Percentiles rank a stretch among this genome's conserved stretches.
phyloP scores from a whole-genome alignment of 2,113 vertebrate genomes.

The Podilymbus podiceps region DNA sequence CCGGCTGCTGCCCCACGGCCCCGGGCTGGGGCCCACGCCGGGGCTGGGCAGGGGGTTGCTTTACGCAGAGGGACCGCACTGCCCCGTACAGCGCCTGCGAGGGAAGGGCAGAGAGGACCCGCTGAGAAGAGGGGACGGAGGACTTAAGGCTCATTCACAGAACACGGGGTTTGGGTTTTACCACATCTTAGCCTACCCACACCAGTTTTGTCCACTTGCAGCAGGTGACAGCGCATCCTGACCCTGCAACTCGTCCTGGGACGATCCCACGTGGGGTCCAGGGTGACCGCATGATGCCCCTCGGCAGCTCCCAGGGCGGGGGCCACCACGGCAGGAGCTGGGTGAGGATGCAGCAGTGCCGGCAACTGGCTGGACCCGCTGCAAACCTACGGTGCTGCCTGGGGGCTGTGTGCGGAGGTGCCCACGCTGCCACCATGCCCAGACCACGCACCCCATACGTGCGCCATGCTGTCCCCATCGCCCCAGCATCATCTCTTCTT shows the following conservation, averaged over 20 bases:
- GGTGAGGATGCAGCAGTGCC: accelerated
- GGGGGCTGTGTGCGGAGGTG: background rate
- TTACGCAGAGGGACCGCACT: background rate
- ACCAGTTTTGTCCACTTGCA: background rate
- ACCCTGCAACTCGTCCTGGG: background rate
- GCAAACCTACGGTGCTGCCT: background rate
- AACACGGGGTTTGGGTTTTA: background rate
- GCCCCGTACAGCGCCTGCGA: accelerated
- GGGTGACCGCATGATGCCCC: accelerated
- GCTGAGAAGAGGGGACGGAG: background rate
- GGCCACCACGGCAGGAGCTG: background rate
- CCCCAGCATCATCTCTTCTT: accelerated
- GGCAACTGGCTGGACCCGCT: accelerated
- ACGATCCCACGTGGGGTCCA: background rate
- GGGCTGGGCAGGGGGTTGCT: background rate
- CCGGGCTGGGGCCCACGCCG: accelerated
- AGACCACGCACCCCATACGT: accelerated
- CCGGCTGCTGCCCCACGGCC: accelerated
- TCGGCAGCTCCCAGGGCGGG: background rate
- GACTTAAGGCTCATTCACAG: too few relatives aligned
- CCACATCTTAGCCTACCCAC: background rate
- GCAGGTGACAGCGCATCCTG: background rate
- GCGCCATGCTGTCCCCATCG: accelerated
- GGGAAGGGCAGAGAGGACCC: background rate
- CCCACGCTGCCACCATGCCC: accelerated